phyloP scores from a whole-genome alignment of 2,113 vertebrate genomes.

The Pluvianellus socialis region DNA sequence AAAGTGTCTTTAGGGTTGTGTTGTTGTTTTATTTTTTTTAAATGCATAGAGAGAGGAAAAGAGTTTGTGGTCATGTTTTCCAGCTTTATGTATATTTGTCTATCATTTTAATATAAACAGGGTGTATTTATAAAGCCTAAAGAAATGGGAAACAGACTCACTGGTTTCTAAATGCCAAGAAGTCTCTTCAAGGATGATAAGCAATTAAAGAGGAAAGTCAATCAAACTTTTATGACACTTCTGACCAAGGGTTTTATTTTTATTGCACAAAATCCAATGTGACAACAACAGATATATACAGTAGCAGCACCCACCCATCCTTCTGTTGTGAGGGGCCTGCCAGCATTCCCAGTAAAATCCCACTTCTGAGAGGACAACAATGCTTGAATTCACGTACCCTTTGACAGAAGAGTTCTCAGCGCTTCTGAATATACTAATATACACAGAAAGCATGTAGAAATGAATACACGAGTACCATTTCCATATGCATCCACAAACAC shows the following conservation, averaged over 20 bases:
- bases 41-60: constrained; percentile 53
- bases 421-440: constrained; percentile 15
- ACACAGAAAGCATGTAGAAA: not conserved
- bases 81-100: constrained; percentile 77
- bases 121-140: constrained; percentile 76
- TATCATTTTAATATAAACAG: constrained; percentile 80
- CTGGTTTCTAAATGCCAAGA: constrained; percentile 74
- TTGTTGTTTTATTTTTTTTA: not conserved
- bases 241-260: constrained; percentile 78
- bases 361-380: constrained; percentile 60
- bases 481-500: not conserved
- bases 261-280: constrained; percentile 71
- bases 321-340: constrained; percentile 58
- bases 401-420: constrained; percentile 40
- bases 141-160: constrained; percentile 78
- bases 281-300: constrained; percentile 69
- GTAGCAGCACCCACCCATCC: constrained; percentile 68
- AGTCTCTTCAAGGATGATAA: constrained; percentile 75
- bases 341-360: constrained; percentile 65
- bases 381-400: constrained; percentile 52
- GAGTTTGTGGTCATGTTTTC: constrained; percentile 78
- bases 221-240: constrained; percentile 75
- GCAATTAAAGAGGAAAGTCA: constrained; percentile 73
- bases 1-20: constrained; percentile 49
- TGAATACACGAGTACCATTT: not conserved